Base-by-base conservation (phyloP, 2,797 vertebrate genomes). In the Remorina albescens region DNA sequence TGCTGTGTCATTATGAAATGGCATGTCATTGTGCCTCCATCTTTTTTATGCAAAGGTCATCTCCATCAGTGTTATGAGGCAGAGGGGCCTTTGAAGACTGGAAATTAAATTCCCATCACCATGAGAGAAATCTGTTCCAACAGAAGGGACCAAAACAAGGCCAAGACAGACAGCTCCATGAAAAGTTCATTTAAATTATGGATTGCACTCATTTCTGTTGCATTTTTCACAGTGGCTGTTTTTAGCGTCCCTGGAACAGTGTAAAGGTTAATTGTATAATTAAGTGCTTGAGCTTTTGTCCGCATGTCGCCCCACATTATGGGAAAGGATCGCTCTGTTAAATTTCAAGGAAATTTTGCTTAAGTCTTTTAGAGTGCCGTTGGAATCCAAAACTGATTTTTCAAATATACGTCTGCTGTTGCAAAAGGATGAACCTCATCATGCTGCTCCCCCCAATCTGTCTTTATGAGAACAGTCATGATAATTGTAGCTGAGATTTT, bases 261-360 rank as follows among this genome's bases (percentile, higher is more conserved):
- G 34, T 60, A 92, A 91, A 91, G 90, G 86, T 88, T 93, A 91
- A 92, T 84, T 82, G 69, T 76, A 75, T 86, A 77, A 89, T 86
- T 83, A 76, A 82, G 66, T 80, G 80, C 70, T 42, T 72, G 78
- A 72, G 62, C 69, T 82, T 74, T 69, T 85, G 69, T 70, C 32
- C 0, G 60, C 36, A 36, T 64, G 70, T 68, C 79, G 66, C 28
- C 53, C 13, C 30, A 66, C 53, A 72, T 85, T 30, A 76, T 74
- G 12, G 46, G 30, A 75, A 86, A 73, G 26, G 19, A 59, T 67
- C 66, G 34, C 39, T 57, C 18, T 66, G 57, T 79, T 67, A 36
- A 6, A 25, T 51, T 68, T 39, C 36, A 49, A 51, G 23, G 54
- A 51, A 18, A 70, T 65, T 49, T 28, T 26, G 16, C 28, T 42